Percentiles rank a stretch among this genome's conserved stretches.
These are phyloP conservation scores for Ageneiosus marmoratus DNA, from an alignment of 2,113 vertebrate genomes.

Conservation along the genomic window DNA sequence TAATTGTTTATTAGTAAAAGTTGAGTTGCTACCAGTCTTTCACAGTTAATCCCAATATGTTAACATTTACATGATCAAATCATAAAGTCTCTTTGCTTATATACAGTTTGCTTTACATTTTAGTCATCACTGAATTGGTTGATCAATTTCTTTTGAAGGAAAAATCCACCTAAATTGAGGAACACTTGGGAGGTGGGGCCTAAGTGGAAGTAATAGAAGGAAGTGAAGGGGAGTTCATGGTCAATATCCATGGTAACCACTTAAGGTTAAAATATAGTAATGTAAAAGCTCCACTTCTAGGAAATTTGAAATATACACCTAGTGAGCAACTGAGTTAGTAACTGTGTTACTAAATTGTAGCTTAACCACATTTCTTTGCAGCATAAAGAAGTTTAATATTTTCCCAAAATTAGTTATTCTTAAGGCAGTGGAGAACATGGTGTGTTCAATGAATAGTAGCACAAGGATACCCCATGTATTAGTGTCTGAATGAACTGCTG, in stretches of 20 bases:
- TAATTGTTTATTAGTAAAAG: background rate
- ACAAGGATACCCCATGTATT: background rate
- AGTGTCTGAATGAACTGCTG: background rate
- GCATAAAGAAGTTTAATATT: constrained; percentile 14
- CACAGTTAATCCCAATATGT: background rate
- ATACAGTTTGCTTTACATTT: background rate
- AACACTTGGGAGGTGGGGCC: background rate
- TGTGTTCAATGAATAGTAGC: background rate
- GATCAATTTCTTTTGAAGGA: background rate
- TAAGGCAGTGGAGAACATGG: background rate
- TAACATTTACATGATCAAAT: background rate
- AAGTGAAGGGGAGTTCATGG: background rate
- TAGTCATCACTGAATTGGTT: background rate
- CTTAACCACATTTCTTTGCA: constrained; percentile 11
- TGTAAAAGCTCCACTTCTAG: constrained; percentile 1
- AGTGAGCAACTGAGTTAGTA: constrained; percentile 5
- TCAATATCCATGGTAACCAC: background rate
- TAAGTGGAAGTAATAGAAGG: no score
- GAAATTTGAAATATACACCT: background rate
- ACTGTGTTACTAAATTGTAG: constrained; percentile 15
- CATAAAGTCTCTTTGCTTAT: background rate
- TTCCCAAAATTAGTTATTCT: constrained; percentile 7
- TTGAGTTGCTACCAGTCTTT: no score
- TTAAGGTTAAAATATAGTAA: background rate
- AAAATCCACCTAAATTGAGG: background rate